Evolutionary conservation across 2,797 vertebrate genomes (phyloP), one percentile per base, ranked within the genome.

Genomic region (Prunella strophiata): DNA sequence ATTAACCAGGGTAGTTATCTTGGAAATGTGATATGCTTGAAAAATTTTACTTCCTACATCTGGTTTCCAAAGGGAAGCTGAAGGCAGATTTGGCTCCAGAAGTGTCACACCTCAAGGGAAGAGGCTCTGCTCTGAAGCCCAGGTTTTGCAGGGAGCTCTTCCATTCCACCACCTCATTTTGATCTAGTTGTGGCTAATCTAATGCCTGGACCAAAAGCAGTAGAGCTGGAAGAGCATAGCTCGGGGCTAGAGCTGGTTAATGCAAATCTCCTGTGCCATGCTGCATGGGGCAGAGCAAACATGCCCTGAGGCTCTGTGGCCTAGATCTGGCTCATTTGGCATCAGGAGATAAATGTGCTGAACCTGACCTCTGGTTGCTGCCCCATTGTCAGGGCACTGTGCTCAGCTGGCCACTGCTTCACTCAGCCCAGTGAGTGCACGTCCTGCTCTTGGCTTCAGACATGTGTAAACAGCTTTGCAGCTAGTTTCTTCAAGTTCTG

Each of bases 141-240:
- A 58, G 11, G 15, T 27, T 91, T 58, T 62, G 27, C 36, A 57
- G 34, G 20, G 25, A 88, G 12, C n/a, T 40, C 8, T 52, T 54
- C 30, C 58, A 65, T 19, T 43, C 25, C 4, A 71, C 9, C 19
- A 23, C 45, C 34, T 68, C 50, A 22, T 0, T 47, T 0, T 47
- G 34, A 59, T 67, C 5, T 14, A 43, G 19, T 10, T 68, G 21
- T 68, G 42, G 34, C n/a, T 61, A 25, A 47, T 57, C 52, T 16
- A 48, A 40, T 0, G 2, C 25, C 52, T 0, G 0, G 27, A 54
- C 5, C 43, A 65, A 30, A 51, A 84, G n/a, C 40, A 36, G 36
- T 9, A 22, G 66, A 73, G 30, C 54, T 59, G 36, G 42, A 32
- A 21, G 30, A 57, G 34, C 2, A 0, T 3, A 22, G 29, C 67